Base-by-base conservation (phyloP, 2,113 vertebrate species). In the Ailuropoda melanoleuca region DNA sequence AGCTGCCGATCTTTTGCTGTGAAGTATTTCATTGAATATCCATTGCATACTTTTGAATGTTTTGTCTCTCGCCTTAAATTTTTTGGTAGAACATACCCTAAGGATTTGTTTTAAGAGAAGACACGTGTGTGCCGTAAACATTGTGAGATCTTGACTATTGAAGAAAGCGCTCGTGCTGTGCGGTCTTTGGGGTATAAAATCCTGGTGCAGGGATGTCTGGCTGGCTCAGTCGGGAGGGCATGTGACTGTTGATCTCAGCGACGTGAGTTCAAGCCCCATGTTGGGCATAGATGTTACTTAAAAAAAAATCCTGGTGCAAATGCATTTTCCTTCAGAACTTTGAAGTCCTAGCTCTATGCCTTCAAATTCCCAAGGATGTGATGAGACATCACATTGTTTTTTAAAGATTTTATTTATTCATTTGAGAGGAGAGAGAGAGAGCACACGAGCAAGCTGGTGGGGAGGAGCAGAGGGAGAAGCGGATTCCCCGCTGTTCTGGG, bases 1-100 rank as follows among this genome's bases (percentile, higher is more conserved):
- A 46, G 19, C 26, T 26, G 6, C 5, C 39, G 9, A 2, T 3
- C 9, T 0, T 15, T 26, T 50, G 75, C 43, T 3, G 1, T 64
- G 1, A 37, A 21, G 34, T 1, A 4, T 23, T 15, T 26, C 4
- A 1, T 4, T 4, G 10, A 37, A 48, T 60, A 53, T 23, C 56
- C 24, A 34, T 8, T 9, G 8, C 46, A 18, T 15, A 62, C 3
- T 83, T 82, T 58, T 29, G 21, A 50, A 39, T 39, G 4, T 24
- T 19, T 74, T 75, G 6, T 75, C 34, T 75, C 34, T 39, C 34
- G 24, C 55, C n/a, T 31, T 31, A 43, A 39, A 50, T 1, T 23
- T 48, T 74, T 39, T 15, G 66, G 31, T 70, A 1, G 6, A 21
- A 23, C 3, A 0, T 48, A 50, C 24, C 55, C 68, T 48, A 23